phyloP scores from a whole-genome alignment of 64 coral and sea anemone genomes.

The Pocillopora verrucosa region DNA sequence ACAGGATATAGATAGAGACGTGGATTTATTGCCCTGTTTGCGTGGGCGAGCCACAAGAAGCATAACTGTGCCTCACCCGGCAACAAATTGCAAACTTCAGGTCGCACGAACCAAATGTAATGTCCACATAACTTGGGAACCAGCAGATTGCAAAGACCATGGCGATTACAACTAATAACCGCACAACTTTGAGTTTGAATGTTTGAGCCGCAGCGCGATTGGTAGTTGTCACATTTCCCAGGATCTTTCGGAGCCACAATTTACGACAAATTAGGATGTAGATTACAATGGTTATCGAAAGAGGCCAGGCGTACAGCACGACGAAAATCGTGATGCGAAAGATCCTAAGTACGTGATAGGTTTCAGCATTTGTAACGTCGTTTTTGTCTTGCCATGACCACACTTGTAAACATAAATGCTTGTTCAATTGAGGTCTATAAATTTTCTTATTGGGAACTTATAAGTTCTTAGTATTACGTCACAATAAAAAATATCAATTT shows the following conservation, averaged over 20 bases:
- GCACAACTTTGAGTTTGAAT: constrained; percentile 45
- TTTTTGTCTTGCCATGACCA: constrained; percentile 9
- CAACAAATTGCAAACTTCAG: background rate
- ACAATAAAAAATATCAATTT: too few relatives aligned
- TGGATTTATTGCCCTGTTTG: constrained; percentile 31
- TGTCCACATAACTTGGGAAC: constrained; percentile 41
- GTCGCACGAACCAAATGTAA: background rate
- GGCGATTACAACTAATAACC: constrained; percentile 40
- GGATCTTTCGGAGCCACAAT: background rate
- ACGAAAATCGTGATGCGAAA: constrained; percentile 39
- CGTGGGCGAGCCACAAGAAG: background rate
- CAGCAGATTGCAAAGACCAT: constrained; percentile 37
- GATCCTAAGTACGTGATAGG: background rate
- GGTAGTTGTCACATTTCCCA: background rate
- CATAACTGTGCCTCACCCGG: background rate
- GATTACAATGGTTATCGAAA: constrained; percentile 5
- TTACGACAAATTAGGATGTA: constrained; percentile 8
- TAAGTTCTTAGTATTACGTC: too few relatives aligned
- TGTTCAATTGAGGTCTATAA: background rate
- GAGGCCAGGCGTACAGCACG: constrained; percentile 34
- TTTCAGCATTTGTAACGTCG: background rate
- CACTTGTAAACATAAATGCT: background rate
- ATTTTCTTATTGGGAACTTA: too few relatives aligned
- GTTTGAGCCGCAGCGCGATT: background rate
- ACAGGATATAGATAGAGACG: constrained; percentile 44